Conservation (phyloP, 2,797 vertebrate species). For the Typhlichthys eigenmanni region DNA sequence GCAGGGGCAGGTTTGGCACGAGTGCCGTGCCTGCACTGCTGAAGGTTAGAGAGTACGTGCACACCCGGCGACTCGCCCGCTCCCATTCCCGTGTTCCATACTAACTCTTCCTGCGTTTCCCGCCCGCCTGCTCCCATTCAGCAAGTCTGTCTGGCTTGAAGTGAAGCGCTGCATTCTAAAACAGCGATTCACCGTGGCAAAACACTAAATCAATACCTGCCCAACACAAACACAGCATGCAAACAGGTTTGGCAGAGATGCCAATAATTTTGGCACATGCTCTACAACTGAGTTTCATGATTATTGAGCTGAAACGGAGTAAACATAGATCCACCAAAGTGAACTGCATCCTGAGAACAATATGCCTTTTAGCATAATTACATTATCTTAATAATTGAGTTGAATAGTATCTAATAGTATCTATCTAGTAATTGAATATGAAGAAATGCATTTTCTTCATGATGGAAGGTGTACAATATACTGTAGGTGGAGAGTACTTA, state of each 20-base stretch:
- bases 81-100: not conserved
- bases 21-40: conserved; percentile 29
- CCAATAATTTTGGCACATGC: conserved; percentile 49
- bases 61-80: not conserved
- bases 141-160: conserved; percentile 53
- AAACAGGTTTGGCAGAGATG: conserved; percentile 47
- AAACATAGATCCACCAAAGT: not conserved
- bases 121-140: conserved; percentile 44
- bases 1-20: conserved; percentile 38
- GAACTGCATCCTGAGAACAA: conserved; percentile 3
- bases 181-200: conserved; percentile 62
- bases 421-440: not conserved
- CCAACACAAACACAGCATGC: conserved; percentile 59
- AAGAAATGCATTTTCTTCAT: not conserved
- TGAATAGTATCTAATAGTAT: not conserved
- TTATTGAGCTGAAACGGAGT: conserved; percentile 36
- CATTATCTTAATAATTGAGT: no score
- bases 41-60: conserved; percentile 37
- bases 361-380: no score
- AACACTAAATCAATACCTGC: conserved; percentile 67
- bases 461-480: not conserved
- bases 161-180: conserved; percentile 50
- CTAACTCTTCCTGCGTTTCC: conserved; percentile 34
- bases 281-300: conserved; percentile 46
- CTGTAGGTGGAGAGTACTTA: no score